Conservation (phyloP, 1,140 invertebrate species). For the Tetramorium alpestre region DNA sequence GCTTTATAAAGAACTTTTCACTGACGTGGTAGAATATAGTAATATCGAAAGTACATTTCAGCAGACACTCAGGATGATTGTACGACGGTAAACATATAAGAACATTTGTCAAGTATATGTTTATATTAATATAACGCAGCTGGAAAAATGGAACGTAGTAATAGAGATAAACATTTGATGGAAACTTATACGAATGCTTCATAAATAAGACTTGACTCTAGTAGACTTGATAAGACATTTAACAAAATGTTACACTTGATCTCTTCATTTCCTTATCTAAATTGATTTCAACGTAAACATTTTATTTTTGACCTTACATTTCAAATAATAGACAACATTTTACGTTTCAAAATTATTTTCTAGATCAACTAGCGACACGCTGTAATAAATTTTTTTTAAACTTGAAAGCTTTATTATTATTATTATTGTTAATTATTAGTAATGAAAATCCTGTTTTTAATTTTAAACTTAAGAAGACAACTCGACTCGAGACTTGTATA, state of each 20-base stretch:
- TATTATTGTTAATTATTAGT: background rate
- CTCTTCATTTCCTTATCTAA: background rate
- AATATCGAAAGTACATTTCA: constrained; percentile 57
- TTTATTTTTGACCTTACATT: constrained; percentile 12
- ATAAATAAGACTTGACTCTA: background rate
- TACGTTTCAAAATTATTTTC: constrained; percentile 2
- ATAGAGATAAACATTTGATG: background rate
- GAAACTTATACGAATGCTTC: background rate
- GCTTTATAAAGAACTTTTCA: constrained; percentile 43
- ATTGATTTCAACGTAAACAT: background rate
- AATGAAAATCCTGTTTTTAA: background rate
- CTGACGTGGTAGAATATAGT: constrained; percentile 18
- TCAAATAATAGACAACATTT: background rate
- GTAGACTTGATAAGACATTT: background rate
- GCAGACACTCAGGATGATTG: constrained; percentile 68
- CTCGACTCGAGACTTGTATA: background rate
- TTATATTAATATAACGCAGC: constrained; percentile 28
- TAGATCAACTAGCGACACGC: background rate
- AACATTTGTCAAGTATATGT: constrained; percentile 63
- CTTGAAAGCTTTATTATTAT: background rate
- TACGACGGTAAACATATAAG: constrained; percentile 68
- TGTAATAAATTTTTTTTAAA: background rate
- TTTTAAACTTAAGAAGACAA: background rate
- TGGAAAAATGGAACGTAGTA: background rate
- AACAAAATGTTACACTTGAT: background rate